Base-by-base conservation (phyloP, 2,797 vertebrate genomes). In the Tamandua tetradactyla region DNA sequence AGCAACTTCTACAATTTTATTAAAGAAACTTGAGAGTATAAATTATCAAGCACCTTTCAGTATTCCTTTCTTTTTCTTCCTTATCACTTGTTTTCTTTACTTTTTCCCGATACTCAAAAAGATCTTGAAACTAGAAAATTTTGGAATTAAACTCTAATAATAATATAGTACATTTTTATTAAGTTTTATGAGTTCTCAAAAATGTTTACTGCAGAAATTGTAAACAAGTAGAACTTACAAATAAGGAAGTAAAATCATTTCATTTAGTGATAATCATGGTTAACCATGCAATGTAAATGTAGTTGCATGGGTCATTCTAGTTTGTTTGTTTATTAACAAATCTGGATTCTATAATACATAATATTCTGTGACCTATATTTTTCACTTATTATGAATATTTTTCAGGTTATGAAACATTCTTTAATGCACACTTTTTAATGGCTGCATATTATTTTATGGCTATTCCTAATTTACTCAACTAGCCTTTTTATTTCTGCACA, bases 181-280 rank as follows among this genome's bases (percentile, higher is more conserved):
- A 80, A 52, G 61, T 69, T 89, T 93, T 84, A 89, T 10, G 85
- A 7, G 47, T 78, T 92, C 20, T 94, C 87, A 78, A 96, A 78
- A 90, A 74, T 66, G 40, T 90, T 92, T 47, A 82, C 0, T 84
- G 11, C 61, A 87, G 20, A 94, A 96, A 87, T 1, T 35, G 40
- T 69, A 75, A 87, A 40, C 94, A 86, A 71, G 49, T 1, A 93
- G 14, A 71, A 74, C 37, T 83, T 75, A 95, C 13, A 75, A 85
- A 64, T 27, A 89, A 91, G 22, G 68, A 66, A 91, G 85, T 71
- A 79, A 87, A 94, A 86, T 5, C 69, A 57, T 61, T 84, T 82
- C 74, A 86, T 42, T 94, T 84, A 89, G 13, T 42, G 8, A 74
- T 32, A 90, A 80, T 66, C 37, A 61, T 59, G 22, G 49, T 17